phyloP scores from a whole-genome alignment of 2,888 invertebrate species.

The Dromius quadrimaculatus region DNA sequence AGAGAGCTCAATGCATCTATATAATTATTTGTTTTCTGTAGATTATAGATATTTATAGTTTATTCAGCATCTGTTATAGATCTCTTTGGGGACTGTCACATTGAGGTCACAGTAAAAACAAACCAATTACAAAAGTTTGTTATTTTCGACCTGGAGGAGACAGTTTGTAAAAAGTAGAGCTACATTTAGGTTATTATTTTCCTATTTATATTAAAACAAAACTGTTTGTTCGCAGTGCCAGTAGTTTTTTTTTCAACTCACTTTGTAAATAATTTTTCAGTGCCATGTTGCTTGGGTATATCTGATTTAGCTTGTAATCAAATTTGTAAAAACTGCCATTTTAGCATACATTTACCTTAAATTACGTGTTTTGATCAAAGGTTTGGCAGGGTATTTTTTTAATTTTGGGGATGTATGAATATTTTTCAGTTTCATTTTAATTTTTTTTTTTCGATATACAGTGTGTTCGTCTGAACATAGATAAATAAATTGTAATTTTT shows the following conservation, averaged over 20 bases:
- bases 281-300: constrained; percentile 33
- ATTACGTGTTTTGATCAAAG: constrained; percentile 5
- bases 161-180: constrained; percentile 29
- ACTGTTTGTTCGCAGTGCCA: constrained; percentile 37
- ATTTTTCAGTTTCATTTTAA: constrained; percentile 4
- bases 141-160: background rate
- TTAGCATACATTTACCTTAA: constrained; percentile 20
- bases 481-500: background rate
- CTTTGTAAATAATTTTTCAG: constrained; percentile 20
- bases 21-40: constrained; percentile 8
- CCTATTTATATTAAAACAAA: constrained; percentile 25
- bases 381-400: constrained; percentile 28
- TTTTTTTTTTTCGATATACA: background rate
- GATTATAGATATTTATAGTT: constrained; percentile 25
- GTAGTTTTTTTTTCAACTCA: constrained; percentile 29
- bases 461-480: background rate
- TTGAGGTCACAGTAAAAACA: constrained; percentile 9
- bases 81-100: constrained; percentile 16
- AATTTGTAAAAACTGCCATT: constrained; percentile 35
- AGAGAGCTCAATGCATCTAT: constrained; percentile 16
- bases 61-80: constrained; percentile 27
- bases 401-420: constrained; percentile 20
- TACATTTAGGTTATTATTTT: constrained; percentile 27
- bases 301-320: constrained; percentile 23
- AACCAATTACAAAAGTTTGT: background rate